These are phyloP conservation scores for Mellivora capensis DNA, from an alignment of 2,113 vertebrate genomes.

Conservation along the genomic window DNA sequence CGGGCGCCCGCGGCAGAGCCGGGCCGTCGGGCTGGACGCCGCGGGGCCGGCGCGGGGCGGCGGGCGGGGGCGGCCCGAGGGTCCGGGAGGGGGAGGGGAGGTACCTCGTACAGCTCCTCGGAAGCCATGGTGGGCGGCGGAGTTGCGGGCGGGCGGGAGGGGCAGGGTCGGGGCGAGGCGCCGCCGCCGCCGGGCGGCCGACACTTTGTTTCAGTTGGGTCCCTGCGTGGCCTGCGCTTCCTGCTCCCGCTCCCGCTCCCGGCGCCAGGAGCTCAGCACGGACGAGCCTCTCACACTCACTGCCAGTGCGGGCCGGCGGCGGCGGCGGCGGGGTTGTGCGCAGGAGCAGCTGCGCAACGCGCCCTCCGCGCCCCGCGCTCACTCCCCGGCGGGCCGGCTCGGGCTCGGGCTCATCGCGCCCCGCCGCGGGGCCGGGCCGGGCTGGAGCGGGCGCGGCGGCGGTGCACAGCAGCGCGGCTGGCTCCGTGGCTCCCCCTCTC, in stretches of 20 bases:
- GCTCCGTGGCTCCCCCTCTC: conserved; percentile 71
- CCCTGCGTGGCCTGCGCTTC: conserved; percentile 75
- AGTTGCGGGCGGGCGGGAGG: conserved; percentile 58
- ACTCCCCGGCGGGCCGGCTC: conserved; percentile 66
- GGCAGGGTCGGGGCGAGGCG: conserved; percentile 47
- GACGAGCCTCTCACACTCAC: conserved; percentile 63
- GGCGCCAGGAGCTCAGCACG: conserved; percentile 63
- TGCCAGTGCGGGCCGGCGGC: conserved; percentile 70
- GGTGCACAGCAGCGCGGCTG: conserved; percentile 34
- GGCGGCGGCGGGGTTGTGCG: conserved; percentile 75
- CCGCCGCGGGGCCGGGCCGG: conserved; percentile 61
- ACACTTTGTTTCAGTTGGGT: conserved; percentile 84
- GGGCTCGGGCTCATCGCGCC: conserved; percentile 70
- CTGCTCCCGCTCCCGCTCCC: conserved; percentile 5
- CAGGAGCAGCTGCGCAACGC: conserved; percentile 85
- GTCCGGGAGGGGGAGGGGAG: conserved; percentile 50
- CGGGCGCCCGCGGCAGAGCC: not conserved
- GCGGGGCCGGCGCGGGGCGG: not conserved
- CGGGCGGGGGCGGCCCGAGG: not conserved
- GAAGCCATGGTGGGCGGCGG: conserved; percentile 84
- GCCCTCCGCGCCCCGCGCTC: conserved; percentile 72
- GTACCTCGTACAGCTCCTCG: conserved; percentile 88
- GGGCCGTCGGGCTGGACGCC: conserved; percentile 10
- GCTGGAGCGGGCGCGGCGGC: conserved; percentile 54
- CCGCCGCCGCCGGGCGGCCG: conserved; percentile 60